Base-by-base conservation (phyloP, 2,113 vertebrate genomes). In the Shinisaurus crocodilurus region DNA sequence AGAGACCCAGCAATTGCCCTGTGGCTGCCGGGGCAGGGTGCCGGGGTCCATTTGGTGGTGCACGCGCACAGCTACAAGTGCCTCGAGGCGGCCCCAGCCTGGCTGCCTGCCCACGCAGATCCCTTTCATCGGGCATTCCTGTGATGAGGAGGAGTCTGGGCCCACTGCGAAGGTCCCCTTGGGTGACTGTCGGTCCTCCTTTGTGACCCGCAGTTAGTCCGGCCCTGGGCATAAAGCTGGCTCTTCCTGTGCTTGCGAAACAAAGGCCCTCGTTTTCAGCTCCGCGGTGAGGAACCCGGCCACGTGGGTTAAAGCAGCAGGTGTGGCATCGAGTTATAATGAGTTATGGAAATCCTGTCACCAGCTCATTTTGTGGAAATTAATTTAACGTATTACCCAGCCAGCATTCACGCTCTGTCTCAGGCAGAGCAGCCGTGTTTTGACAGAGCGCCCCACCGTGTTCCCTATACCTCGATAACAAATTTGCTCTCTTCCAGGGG, bases 241-340 rank as follows among this genome's bases (percentile, higher is more conserved):
- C 16, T 82, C 63, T 29, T 16, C 3, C 5, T 6, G 0, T 84
- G 90, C 50, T 29, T 88, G 45, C 60, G 12, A 63, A 63, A 63
- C 93, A 90, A 89, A 93, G 93, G 76, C 27, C 86, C 34, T 86
- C 94, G 88, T 91, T 95, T 91, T 89, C 91, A 91, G 67, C 91
- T 93, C 93, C 92, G 93, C 20, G 13, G 90, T 83, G 67, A 83
- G 92, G 91, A 82, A 81, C 15, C 72, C 0, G 7, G 13, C 91
- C 67, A 0, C 77, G 0, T 45, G 69, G 12, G 63, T 50, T 82
- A 13, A 10, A 94, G 37, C 88, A 93, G 90, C 93, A 87, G 88
- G 89, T 54, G 79, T 89, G n/a, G 89, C 86, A 32, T 5, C 90
- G 91, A 85, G 76, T n/a, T 43, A 1, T 84, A 25, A 45, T 65